Evolutionary conservation across 2,797 vertebrate species (phyloP), one percentile per base, ranked within the genome.

Genomic region (Eleutherodactylus coqui): DNA sequence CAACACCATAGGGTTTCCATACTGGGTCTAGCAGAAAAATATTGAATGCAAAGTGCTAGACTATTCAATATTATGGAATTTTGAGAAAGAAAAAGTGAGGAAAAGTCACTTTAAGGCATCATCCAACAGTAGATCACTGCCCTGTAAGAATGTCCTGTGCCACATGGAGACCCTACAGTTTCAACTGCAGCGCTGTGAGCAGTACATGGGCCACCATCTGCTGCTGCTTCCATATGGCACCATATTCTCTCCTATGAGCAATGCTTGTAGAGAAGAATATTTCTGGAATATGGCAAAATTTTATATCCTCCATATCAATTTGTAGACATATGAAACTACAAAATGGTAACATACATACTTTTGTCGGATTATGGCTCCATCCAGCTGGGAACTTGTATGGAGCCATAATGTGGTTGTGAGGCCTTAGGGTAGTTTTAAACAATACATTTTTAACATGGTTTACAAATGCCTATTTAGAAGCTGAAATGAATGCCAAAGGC

Each of bases 1-100:
- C 24, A 96, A 97, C 90, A 98, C 94, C 88, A 94, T 89, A 17
- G 97, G 97, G 89, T 97, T 96, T 49, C 95, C 95, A 45, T 98
- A 99, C 82, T 98, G 97, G 87, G 94, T 96, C 98, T 99, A 88
- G 79, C 93, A 85, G n/a, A 58, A 82, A 64, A 89, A 41, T 2
- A 70, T 17, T 21, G 3, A n/a, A 41, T 72, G 69, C 19, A 38
- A 24, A 38, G 64, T 67, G 5, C 29, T 64, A 64, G 21, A 67
- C 36, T 36, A 38, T 38, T 10, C 38, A 21, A 38, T 11, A 21
- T 36, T 38, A 10, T 1, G 9, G 8, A 36, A 38, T 21, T 38
- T 10, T 64, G 60, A 64, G 5, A 11, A 64, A 17, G 17, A 1
- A 5, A 14, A 34, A 5, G 29, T 64, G 29, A 67, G 27, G 10